Conservation (phyloP, 2,797 vertebrate species). For the Selene dorsalis region DNA sequence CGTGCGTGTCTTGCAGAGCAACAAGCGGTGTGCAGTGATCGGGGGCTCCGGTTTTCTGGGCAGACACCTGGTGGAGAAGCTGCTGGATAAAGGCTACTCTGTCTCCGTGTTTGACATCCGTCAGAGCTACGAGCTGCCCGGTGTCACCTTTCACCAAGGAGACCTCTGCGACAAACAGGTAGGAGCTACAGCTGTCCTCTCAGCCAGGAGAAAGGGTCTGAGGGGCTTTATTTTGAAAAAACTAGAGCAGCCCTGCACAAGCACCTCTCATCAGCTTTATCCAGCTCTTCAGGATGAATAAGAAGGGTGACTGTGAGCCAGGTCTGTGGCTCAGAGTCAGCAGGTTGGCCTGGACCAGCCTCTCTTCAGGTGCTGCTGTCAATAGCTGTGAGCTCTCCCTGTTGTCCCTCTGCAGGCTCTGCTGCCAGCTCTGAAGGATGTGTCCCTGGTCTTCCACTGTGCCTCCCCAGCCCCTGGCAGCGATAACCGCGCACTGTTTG, state of each 20-base stretch:
- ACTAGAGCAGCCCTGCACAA: no score
- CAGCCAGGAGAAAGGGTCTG: no score
- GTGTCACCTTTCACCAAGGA: conserved; percentile 90
- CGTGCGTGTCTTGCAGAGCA: conserved; percentile 76
- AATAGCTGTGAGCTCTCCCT: conserved; percentile 10
- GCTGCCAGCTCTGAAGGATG: conserved; percentile 87
- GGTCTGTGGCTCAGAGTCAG: background rate
- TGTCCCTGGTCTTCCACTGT: conserved; percentile 93
- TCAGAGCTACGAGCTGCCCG: conserved; percentile 86
- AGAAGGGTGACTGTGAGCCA: no score
- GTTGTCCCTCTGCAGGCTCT: conserved; percentile 84
- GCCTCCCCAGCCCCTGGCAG: conserved; percentile 92
- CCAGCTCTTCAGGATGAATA: no score
- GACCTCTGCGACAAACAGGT: conserved; percentile 94
- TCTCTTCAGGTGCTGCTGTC: background rate
- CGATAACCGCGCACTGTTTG: conserved; percentile 90
- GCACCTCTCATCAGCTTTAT: no score
- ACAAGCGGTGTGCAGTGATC: conserved; percentile 90
- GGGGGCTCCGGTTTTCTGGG: conserved; percentile 96
- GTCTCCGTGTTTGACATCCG: conserved; percentile 94
- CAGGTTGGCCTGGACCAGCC: background rate
- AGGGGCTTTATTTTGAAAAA: no score
- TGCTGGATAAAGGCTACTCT: conserved; percentile 88
- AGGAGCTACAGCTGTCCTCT: background rate
- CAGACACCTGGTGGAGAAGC: conserved; percentile 92